phyloP scores from a whole-genome alignment of 2,113 vertebrate genomes.

The Myiagra hebetior region DNA sequence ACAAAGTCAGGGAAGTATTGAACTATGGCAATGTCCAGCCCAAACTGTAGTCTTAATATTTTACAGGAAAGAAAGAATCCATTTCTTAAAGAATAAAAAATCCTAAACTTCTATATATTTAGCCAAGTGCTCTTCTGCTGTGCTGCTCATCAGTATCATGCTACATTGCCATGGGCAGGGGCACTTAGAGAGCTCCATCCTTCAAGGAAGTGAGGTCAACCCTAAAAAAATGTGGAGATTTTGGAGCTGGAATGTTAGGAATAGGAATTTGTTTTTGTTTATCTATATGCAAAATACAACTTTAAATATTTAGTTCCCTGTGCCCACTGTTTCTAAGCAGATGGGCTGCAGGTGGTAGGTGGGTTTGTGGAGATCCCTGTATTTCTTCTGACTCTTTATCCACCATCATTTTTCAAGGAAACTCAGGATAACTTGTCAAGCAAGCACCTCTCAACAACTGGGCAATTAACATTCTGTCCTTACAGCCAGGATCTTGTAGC shows the following conservation, averaged over 20 bases:
- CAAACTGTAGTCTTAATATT: background rate
- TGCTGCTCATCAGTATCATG: background rate
- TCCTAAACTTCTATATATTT: background rate
- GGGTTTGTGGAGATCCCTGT: background rate
- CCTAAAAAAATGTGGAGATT: background rate
- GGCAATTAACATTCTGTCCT: background rate
- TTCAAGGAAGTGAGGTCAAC: background rate
- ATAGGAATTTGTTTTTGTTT: background rate
- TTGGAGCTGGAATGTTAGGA: background rate
- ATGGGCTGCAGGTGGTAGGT: background rate
- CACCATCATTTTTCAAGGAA: background rate
- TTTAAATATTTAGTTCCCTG: background rate
- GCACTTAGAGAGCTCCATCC: background rate
- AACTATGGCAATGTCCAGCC: background rate
- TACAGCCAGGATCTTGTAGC: background rate
- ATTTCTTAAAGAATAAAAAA: background rate
- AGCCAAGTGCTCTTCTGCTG: background rate
- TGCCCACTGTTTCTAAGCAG: background rate
- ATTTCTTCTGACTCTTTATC: background rate
- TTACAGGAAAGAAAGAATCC: background rate
- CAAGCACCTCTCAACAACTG: background rate
- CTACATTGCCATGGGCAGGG: background rate
- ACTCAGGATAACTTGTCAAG: background rate
- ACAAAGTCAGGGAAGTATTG: background rate
- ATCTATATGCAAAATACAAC: background rate